Evolutionary conservation across 2,113 vertebrate genomes (phyloP).

Genomic region (Hemibagrus wyckioides): DNA sequence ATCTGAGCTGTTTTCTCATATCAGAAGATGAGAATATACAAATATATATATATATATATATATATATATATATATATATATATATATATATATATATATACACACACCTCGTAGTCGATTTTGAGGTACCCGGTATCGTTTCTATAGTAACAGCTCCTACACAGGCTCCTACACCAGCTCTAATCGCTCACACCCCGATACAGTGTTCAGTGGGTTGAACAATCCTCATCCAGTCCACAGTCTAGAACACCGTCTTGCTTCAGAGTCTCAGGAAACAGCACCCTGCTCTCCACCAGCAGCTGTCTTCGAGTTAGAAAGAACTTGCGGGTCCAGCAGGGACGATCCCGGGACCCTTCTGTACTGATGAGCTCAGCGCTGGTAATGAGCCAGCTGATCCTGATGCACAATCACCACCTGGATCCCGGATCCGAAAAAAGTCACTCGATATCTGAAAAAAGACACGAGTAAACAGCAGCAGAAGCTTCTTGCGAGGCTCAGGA

Average conservation of each 20-base stretch:
- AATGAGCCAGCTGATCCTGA: slow-evolving; percentile 37
- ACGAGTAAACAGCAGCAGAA: background rate
- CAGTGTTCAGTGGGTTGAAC: background rate
- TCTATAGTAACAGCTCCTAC: background rate
- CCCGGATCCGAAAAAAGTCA: background rate
- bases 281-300: background rate
- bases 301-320: slow-evolving; percentile 15
- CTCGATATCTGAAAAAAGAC: background rate
- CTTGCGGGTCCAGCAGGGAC: background rate
- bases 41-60: too few relatives aligned
- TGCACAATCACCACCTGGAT: slow-evolving; percentile 13
- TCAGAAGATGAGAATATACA: background rate
- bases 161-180: background rate
- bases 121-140: background rate
- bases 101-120: too few relatives aligned
- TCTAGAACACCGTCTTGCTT: background rate
- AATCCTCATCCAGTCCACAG: background rate
- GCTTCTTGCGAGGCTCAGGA: background rate
- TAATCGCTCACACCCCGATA: background rate
- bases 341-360: background rate
- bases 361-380: slow-evolving; percentile 4
- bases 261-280: background rate
- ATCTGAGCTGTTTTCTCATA: background rate
- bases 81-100: background rate
- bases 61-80: too few relatives aligned